Conservation (phyloP, 1,140 invertebrate genomes). For the Callitettix versicolor region DNA sequence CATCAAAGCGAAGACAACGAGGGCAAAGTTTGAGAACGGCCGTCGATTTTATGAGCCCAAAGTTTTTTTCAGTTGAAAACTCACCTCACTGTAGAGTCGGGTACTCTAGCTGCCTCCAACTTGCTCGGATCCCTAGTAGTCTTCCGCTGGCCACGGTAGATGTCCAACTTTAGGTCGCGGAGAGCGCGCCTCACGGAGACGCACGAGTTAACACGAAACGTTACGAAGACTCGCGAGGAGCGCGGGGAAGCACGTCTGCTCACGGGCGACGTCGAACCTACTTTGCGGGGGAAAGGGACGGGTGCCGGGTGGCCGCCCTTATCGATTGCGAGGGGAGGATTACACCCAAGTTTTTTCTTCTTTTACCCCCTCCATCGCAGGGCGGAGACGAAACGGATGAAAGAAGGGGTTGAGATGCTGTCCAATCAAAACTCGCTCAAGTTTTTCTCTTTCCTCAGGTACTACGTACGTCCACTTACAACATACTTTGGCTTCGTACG, state of each 20-base stretch:
- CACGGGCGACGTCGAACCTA: conserved; percentile 16
- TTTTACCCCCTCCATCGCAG: conserved; percentile 16
- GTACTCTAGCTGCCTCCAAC: background rate
- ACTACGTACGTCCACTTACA: background rate
- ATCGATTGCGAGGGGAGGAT: conserved; percentile 22
- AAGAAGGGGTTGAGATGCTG: conserved; percentile 13
- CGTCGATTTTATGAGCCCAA: too few species aligned
- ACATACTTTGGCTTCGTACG: background rate
- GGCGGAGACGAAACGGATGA: conserved; percentile 4
- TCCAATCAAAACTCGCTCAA: background rate
- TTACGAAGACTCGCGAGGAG: conserved; percentile 17
- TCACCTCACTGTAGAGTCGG: background rate
- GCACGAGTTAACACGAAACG: conserved; percentile 9
- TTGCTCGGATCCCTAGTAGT: background rate
- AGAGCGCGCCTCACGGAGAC: background rate
- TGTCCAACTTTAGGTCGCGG: background rate
- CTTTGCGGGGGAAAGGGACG: conserved; percentile 20
- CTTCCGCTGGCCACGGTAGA: background rate
- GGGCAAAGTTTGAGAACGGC: too few species aligned
- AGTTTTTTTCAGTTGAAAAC: background rate
- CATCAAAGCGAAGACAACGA: too few species aligned
- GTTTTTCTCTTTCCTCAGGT: background rate
- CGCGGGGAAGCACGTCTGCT: conserved; percentile 20
- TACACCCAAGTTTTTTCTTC: conserved; percentile 19
- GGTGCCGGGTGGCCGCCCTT: conserved; percentile 17